phyloP scores from a whole-genome alignment of 2,797 vertebrate genomes.

The Syngnathus acus region DNA sequence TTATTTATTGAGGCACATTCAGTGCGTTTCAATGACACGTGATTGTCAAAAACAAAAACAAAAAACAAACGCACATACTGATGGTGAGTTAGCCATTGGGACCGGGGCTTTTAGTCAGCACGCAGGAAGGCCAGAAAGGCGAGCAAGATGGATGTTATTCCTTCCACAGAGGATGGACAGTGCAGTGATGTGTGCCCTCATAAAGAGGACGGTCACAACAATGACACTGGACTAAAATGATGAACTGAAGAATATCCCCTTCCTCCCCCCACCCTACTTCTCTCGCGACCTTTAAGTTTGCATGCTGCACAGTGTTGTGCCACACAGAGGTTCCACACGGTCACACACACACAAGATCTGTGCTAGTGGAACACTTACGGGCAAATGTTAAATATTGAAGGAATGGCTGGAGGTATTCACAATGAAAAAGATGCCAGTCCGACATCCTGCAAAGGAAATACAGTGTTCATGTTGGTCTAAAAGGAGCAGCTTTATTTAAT shows the following conservation, averaged over 20 bases:
- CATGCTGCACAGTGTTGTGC: conserved; percentile 1
- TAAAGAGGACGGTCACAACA: conserved; percentile 41
- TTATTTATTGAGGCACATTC: not conserved
- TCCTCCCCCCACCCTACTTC: conserved; percentile 1
- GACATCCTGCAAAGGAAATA: conserved; percentile 45
- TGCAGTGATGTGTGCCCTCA: conserved; percentile 48
- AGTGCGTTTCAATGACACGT: not conserved
- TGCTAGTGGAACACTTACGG: conserved; percentile 49
- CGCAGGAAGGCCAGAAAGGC: conserved; percentile 18
- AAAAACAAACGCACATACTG: not conserved
- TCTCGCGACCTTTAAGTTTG: conserved; percentile 15
- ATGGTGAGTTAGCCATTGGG: not conserved
- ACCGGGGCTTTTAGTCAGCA: conserved; percentile 19
- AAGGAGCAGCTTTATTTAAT: not conserved
- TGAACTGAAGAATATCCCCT: conserved; percentile 26
- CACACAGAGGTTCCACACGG: conserved; percentile 4
- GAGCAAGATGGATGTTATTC: conserved; percentile 28
- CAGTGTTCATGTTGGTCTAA: not conserved
- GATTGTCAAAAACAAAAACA: not conserved
- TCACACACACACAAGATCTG: conserved; percentile 4
- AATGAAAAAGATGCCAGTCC: conserved; percentile 39
- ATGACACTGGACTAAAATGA: conserved; percentile 33
- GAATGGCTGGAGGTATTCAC: conserved; percentile 42
- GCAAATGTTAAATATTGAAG: conserved; percentile 43
- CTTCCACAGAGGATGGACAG: conserved; percentile 40